Evolutionary conservation across 1,140 invertebrate genomes (phyloP).

Genomic region (Neodiprion virginianus): DNA sequence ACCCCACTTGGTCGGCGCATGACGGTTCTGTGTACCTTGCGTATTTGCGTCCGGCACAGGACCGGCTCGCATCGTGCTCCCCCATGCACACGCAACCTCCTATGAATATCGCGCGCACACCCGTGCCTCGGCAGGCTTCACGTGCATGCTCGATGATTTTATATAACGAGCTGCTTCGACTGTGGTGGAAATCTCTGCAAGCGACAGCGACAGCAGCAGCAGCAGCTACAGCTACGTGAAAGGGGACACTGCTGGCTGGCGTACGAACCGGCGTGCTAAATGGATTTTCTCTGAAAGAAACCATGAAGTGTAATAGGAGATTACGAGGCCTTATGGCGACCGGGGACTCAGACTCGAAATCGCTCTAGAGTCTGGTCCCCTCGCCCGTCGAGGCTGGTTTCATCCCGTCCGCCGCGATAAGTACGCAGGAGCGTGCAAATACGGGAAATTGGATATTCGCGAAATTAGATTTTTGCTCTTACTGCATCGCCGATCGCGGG

Average conservation of each 20-base stretch:
- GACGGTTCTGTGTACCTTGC: neutral
- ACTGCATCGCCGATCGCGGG: neutral
- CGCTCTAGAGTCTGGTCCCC: neutral
- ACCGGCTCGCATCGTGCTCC: too few species aligned
- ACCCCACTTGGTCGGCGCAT: conserved; percentile 1
- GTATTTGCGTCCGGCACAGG: too few species aligned
- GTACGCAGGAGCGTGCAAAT: conserved; percentile 3
- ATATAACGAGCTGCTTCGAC: neutral
- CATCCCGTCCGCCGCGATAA: neutral
- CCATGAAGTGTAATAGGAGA: conserved; percentile 15
- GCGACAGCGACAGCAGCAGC: neutral
- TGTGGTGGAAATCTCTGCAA: neutral
- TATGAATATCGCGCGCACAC: neutral
- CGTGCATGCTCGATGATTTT: neutral
- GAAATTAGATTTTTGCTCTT: neutral
- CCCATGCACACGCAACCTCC: neutral
- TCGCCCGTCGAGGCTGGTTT: neutral
- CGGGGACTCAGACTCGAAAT: neutral
- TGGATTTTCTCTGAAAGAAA: conserved; percentile 15
- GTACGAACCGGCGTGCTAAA: conserved; percentile 10
- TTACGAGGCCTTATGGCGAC: conserved; percentile 12
- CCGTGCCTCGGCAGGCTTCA: neutral
- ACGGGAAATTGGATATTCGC: conserved; percentile 10
- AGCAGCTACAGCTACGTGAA: neutral
- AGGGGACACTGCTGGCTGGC: conserved; percentile 5